Evolutionary conservation across 1,140 invertebrate genomes (phyloP).

Genomic region (Paraescarpia echinospica): DNA sequence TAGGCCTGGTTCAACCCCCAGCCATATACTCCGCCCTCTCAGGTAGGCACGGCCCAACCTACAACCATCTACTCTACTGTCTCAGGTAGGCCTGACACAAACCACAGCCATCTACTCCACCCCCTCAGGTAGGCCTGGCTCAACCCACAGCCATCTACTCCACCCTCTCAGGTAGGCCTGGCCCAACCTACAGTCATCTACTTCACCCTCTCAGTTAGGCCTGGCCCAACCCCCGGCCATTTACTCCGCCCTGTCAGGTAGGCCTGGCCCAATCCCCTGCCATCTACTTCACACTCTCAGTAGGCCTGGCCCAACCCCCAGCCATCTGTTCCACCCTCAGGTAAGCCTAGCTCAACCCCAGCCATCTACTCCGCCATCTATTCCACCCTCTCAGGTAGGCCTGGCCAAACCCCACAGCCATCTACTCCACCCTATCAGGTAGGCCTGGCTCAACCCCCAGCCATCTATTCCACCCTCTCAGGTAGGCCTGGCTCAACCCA

Average conservation of each 20-base stretch:
- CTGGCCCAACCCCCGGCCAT: not conserved
- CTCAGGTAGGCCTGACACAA: not conserved
- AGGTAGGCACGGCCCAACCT: not conserved
- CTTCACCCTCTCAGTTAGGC: not conserved
- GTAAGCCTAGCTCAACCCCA: too few species aligned
- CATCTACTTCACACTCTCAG: too few species aligned
- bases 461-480: conserved; percentile 38
- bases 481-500: conserved; percentile 33
- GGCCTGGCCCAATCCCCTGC: too few species aligned
- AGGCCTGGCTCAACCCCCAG: too few species aligned
- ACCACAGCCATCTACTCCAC: conserved; percentile 12
- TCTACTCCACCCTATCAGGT: too few species aligned
- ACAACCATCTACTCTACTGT: too few species aligned
- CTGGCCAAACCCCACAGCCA: too few species aligned
- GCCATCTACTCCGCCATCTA: too few species aligned
- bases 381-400: too few species aligned
- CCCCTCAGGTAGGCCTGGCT: not conserved
- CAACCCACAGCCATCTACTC: not conserved
- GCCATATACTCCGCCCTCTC: not conserved
- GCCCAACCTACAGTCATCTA: not conserved
- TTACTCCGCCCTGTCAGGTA: not conserved
- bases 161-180: not conserved
- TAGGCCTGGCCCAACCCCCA: too few species aligned
- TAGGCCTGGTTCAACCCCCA: conserved; percentile 6
- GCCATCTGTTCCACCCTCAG: too few species aligned